A percentile compares a stretch with the other conserved stretches of the same genome.
These are phyloP conservation scores for Turnix velox DNA, from an alignment of 2,113 vertebrate species.

Conservation along the genomic window DNA sequence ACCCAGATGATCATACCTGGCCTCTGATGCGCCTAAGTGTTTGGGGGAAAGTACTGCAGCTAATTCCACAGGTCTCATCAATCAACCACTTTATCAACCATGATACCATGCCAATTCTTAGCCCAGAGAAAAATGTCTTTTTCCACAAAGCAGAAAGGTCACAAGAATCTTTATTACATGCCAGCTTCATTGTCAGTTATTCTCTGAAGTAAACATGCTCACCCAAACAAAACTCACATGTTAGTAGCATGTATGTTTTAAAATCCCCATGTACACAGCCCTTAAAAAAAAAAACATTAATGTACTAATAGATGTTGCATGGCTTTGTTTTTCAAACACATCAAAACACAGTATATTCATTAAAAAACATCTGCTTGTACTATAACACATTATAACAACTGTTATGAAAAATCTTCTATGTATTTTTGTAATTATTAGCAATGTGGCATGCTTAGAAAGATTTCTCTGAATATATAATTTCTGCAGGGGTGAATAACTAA, in stretches of 20 bases:
- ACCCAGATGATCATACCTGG: neutral
- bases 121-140: neutral
- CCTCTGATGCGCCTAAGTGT: neutral
- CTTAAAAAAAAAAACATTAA: neutral
- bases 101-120: neutral
- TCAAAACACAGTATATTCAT: neutral
- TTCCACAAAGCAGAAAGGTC: neutral
- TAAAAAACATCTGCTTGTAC: constrained; percentile 20
- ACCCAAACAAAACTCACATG: neutral
- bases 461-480: neutral
- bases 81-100: neutral
- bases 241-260: neutral
- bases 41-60: neutral
- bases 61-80: neutral
- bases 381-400: neutral
- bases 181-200: neutral
- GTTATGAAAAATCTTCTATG: neutral
- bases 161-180: neutral
- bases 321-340: neutral
- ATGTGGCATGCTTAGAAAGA: neutral
- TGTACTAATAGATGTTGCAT: neutral
- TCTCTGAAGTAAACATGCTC: neutral
- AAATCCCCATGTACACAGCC: neutral
- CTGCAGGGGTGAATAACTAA: neutral
- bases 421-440: neutral